Base-by-base conservation (phyloP, 92 coral and sea anemone genomes). In the Desmophyllum pertusum region DNA sequence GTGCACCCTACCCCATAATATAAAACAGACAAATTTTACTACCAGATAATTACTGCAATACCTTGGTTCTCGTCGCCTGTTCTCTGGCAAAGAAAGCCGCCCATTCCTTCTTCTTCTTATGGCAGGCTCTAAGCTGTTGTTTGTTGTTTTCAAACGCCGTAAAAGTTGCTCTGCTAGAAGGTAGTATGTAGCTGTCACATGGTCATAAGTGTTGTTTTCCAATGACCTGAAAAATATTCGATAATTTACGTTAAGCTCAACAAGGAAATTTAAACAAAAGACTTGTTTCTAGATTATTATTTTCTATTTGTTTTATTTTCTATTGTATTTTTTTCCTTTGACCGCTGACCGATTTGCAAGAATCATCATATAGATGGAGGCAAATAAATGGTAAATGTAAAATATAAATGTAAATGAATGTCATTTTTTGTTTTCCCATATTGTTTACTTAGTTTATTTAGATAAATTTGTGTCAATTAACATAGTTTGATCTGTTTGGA, bases 111-210 rank as follows among this genome's bases (percentile, higher is more conserved):
- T 78, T 77, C 79, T 40, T 75, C 46, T 79, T 61, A 57, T 43
- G 61, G 55, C 57, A 71, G 85, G 45, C 68, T 46, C 42, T 45
- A 76, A 38, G 81, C 77, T 65, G 61, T 77, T 86, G 68, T 88
- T 90, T 10, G 88, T 40, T 6, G 88, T 77, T 72, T 90, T 88
- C 75, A 94, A 81, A 70, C 98, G 94, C 48, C 95, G 94, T 27
- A 96, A 73, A 39, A 90, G 82, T 80, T 96, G 99, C 63, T 96
- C 99, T 42, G 99, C 99, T 77, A 96, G 85, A 53, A 96, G 92
- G 75, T 92, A 96, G 74, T 96, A 96, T 0, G 99, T 94, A 18
- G 99, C 99, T 0, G 98, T 88, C 37, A 92, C 91, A 69, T 92
- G 98, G 74, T 96, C 93, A 50, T 96, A 96, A 0, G 98, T 84